A percentile compares a stretch with the other conserved stretches of the same genome.
Conservation (phyloP, 2,113 vertebrate species). For the Pipra filicauda region DNA sequence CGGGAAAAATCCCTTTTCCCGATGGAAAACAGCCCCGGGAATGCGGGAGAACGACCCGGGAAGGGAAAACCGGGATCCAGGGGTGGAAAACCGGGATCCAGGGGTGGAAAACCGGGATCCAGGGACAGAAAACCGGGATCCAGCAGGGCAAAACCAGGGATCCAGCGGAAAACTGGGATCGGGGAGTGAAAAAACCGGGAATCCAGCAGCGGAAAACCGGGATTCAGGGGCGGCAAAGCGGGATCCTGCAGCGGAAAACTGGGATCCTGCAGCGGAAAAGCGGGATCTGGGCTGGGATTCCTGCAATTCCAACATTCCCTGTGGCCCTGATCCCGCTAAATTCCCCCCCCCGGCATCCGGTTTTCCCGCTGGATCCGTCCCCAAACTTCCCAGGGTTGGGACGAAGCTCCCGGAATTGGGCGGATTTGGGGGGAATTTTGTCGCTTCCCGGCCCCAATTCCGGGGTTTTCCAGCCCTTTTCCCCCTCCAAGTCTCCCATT, state of each 20-base stretch:
- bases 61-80: background rate
- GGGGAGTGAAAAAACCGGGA: too few species aligned
- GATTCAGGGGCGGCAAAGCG: background rate
- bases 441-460: too few species aligned
- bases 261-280: too few species aligned
- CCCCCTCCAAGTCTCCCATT: background rate
- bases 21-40: too few species aligned
- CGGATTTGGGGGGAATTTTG: background rate
- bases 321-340: background rate
- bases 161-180: too few species aligned
- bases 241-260: background rate
- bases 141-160: background rate
- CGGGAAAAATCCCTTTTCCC: background rate
- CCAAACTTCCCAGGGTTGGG: background rate
- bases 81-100: background rate
- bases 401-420: too few species aligned
- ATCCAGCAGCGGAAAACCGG: rapidly evolving
- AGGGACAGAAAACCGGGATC: background rate
- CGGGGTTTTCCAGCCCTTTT: background rate
- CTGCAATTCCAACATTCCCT: too few species aligned
- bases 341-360: background rate
- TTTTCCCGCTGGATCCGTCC: background rate
- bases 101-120: background rate
- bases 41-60: background rate
- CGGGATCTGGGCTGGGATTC: too few species aligned